These are phyloP conservation scores for Bombus waltoni DNA, from an alignment of 1,140 invertebrate species.

Conservation along the genomic window DNA sequence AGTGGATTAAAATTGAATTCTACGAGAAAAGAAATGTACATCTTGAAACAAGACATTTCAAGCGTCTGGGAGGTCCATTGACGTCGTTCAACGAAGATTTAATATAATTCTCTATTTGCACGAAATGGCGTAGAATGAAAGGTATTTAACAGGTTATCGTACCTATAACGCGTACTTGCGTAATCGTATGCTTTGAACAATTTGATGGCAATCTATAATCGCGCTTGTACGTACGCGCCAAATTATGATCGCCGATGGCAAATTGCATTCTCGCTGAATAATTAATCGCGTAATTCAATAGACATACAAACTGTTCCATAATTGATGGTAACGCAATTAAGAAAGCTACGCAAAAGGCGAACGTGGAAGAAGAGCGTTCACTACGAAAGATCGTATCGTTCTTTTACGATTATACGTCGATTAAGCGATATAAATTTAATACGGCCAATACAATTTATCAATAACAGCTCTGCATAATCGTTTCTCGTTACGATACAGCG, in stretches of 20 bases:
- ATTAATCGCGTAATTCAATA: not conserved
- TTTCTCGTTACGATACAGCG: not conserved
- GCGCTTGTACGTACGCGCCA: not conserved
- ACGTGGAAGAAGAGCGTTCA: no score
- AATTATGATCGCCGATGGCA: not conserved
- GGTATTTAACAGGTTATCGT: not conserved
- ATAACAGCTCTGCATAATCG: no score
- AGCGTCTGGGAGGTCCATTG: fast-evolving
- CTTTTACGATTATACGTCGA: not conserved
- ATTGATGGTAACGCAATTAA: not conserved
- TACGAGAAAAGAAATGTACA: not conserved
- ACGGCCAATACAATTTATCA: not conserved
- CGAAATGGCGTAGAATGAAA: not conserved
- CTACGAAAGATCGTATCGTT: no score
- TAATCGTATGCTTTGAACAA: not conserved
- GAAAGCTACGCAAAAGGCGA: no score
- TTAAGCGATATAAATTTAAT: not conserved
- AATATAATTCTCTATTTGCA: not conserved
- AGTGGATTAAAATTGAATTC: no score
- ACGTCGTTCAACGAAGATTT: not conserved
- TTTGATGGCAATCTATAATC: not conserved
- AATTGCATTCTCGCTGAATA: not conserved
- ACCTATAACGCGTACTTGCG: not conserved
- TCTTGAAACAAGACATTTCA: not conserved
- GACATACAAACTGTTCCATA: not conserved